A percentile compares a stretch with the other conserved stretches of the same genome.
Conservation (phyloP, 1,140 invertebrate genomes). For the Sycophila sp. region DNA sequence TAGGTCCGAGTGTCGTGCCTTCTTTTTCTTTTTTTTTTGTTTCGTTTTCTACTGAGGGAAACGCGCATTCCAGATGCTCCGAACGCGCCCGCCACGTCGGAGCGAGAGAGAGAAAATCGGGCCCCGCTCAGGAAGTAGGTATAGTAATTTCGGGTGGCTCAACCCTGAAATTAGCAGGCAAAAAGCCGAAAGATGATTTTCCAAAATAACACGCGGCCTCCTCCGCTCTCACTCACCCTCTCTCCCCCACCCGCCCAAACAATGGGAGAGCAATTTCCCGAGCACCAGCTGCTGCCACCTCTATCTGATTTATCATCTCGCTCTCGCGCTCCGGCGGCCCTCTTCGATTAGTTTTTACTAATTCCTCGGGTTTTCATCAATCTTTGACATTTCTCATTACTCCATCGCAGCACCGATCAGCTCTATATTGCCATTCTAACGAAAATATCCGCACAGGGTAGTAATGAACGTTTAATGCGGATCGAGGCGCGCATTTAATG, state of each 20-base stretch:
- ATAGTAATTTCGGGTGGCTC: slow-evolving; percentile 53
- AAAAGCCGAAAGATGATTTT: slow-evolving; percentile 61
- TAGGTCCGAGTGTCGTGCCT: no score
- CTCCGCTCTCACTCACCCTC: no score
- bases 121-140: slow-evolving; percentile 52
- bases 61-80: slow-evolving; percentile 40
- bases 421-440: neutral
- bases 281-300: slow-evolving; percentile 58
- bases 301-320: slow-evolving; percentile 61
- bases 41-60: neutral
- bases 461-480: slow-evolving; percentile 9
- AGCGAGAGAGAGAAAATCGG: slow-evolving; percentile 13
- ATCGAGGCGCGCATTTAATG: neutral
- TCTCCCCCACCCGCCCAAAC: slow-evolving; percentile 43
- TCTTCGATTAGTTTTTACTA: slow-evolving; percentile 32
- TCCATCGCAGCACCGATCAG: slow-evolving; percentile 2
- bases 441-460: neutral
- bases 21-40: no score
- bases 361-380: slow-evolving; percentile 37
- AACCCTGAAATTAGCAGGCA: slow-evolving; percentile 58
- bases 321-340: neutral
- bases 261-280: slow-evolving; percentile 56
- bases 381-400: slow-evolving; percentile 35
- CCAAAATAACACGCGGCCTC: slow-evolving; percentile 61
- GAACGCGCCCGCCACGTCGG: neutral